Evolutionary conservation across 2,888 invertebrate genomes (phyloP), one percentile per base, ranked within the genome.

Genomic region (Platypus cylindrus): DNA sequence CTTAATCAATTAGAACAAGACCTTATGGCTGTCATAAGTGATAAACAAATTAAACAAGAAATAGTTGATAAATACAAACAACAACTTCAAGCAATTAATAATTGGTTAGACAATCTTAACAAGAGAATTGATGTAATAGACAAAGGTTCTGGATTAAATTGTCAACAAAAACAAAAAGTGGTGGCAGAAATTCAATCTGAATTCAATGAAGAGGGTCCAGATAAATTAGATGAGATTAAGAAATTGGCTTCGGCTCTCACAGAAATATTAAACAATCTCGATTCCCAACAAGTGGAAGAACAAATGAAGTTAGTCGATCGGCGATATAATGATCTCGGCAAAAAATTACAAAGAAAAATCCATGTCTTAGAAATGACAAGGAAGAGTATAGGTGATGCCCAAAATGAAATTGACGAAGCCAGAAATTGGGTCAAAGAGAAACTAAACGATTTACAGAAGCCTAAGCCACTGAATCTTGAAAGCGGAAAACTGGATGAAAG

Each of bases 231-330:
- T 24, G 73, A 75, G 40, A 71, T 85, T 0, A 83, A 80, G 55
- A 58, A 66, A 27, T 68, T 82, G 30, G 79, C 79, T 2, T 66
- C 71, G 1, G 70, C 77, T 55, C 81, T 86, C 5, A 76, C 76
- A 37, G 78, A 82, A 42, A 75, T 83, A 16, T 82, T 87, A 8
- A 86, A 83, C 57, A 87, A 87, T 58, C 65, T 89, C 44, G 90
- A 90, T 55, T 80, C 83, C 0, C 87, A 90, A 55, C 89, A 90
- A 64, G 78, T 90, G 2, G 87, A 89, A 55, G 90, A 90, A 57
- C 85, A 85, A 61, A 70, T 73, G 57, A 86, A 85, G 56, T 79
- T 83, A 0, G 70, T 85, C 1, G 89, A 91, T 54, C 71, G 89
- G 44, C 72, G 85, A 41, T 81, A 85, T 52, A 80, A 78, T 43